Percentiles rank a stretch among this genome's conserved stretches.
phyloP scores from a whole-genome alignment of 92 coral and sea anemone genomes.

The Hydrozoanthus gracilis region DNA sequence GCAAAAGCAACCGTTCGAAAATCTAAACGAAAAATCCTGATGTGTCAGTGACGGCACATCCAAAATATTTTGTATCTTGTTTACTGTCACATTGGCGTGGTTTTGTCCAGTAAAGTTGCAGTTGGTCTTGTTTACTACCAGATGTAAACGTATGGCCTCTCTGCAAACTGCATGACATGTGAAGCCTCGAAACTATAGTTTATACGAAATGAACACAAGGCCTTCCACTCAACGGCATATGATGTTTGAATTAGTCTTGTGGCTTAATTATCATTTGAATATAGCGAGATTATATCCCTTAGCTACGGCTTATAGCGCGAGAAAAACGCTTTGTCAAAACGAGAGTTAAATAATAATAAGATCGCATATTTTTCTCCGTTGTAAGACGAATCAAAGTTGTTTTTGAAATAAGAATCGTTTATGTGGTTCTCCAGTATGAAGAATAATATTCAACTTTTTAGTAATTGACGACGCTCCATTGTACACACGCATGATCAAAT shows the following conservation, averaged over 20 bases:
- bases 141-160: neutral
- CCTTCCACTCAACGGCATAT: conserved; percentile 14
- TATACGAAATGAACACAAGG: neutral
- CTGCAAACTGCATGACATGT: neutral
- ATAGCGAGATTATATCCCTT: neutral
- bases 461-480: neutral
- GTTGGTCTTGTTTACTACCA: neutral
- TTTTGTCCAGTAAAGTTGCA: neutral
- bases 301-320: conserved; percentile 8
- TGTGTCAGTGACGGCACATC: too few species aligned
- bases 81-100: neutral
- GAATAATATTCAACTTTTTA: neutral
- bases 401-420: neutral
- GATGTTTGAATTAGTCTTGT: neutral
- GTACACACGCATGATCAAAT: neutral
- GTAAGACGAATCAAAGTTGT: neutral
- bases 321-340: neutral
- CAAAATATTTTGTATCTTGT: neutral
- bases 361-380: neutral
- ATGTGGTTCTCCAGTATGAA: neutral
- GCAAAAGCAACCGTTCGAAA: too few species aligned
- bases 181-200: neutral
- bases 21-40: too few species aligned
- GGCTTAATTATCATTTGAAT: conserved; percentile 26
- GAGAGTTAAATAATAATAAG: neutral